Evolutionary conservation across 2,113 vertebrate genomes (phyloP).

Genomic region (Corynorhinus townsendii): DNA sequence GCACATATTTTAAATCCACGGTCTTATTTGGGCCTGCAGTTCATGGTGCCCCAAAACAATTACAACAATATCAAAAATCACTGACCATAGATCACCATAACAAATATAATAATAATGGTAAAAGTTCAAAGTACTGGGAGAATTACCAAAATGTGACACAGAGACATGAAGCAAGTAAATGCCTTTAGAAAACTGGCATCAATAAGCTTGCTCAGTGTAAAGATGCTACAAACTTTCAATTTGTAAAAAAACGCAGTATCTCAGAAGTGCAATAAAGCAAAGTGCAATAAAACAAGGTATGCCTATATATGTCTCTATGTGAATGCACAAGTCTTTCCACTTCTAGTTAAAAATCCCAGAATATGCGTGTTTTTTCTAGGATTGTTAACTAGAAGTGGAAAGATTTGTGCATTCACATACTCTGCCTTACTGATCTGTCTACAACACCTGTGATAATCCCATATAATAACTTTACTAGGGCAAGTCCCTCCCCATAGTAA

Average conservation of each 20-base stretch:
- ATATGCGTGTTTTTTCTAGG: not conserved
- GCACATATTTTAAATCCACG: not conserved
- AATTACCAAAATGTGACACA: slow-evolving; percentile 8
- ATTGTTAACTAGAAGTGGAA: not conserved
- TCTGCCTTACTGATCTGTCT: not conserved
- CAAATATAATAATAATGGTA: not conserved
- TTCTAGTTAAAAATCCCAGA: not conserved
- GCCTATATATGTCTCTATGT: not conserved
- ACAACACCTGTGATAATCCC: not conserved
- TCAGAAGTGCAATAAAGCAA: not conserved
- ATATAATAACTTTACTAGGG: not conserved
- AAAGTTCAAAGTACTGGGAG: not conserved
- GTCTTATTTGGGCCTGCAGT: not conserved
- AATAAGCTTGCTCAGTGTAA: not conserved
- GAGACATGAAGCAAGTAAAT: not conserved
- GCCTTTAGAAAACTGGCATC: not conserved
- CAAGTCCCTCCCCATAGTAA: not conserved
- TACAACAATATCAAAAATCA: not conserved
- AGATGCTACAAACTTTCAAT: not conserved
- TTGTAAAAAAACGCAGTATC: not conserved
- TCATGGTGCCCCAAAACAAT: not conserved
- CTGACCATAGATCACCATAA: not conserved
- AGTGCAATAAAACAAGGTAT: not conserved
- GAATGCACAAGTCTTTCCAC: not conserved
- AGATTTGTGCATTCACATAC: not conserved